Percentiles rank a stretch among this genome's conserved stretches.
Evolutionary conservation across 2,797 vertebrate genomes (phyloP).

Genomic region (Squalus acanthias): DNA sequence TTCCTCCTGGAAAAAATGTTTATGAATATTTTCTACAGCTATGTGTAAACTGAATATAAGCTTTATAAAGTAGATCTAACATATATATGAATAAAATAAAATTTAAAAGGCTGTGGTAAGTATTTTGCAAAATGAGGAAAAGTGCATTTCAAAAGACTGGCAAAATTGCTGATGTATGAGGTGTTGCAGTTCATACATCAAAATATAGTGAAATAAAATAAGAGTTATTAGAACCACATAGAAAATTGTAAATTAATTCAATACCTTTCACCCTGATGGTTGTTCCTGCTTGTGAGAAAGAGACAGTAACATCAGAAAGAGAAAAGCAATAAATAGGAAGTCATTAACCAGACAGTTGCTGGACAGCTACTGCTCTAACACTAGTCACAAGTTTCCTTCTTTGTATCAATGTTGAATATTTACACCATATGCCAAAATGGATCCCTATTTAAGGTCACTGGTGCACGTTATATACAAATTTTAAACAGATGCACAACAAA

Average conservation of each 20-base stretch:
- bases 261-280: slow-evolving; percentile 98
- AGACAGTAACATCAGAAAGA: slow-evolving; percentile 69
- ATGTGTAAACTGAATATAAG: neutral
- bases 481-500: neutral
- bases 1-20: neutral
- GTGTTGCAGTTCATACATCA: slow-evolving; percentile 58
- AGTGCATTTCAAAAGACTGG: neutral
- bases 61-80: neutral
- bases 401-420: slow-evolving; percentile 36
- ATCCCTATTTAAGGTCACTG: neutral
- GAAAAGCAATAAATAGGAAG: slow-evolving; percentile 59
- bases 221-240: slow-evolving; percentile 61
- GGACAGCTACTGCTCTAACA: neutral
- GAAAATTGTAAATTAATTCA: slow-evolving; percentile 68
- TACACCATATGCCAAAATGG: neutral
- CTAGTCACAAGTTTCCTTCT: slow-evolving; percentile 41
- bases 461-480: neutral
- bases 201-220: slow-evolving; percentile 51
- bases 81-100: neutral
- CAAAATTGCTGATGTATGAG: slow-evolving; percentile 63
- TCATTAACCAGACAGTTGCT: slow-evolving; percentile 38
- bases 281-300: slow-evolving; percentile 94
- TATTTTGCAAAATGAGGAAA: slow-evolving; percentile 11
- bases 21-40: neutral
- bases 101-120: neutral